Conservation (phyloP, 2,888 invertebrate species). For the Cantharis flavilabris region DNA sequence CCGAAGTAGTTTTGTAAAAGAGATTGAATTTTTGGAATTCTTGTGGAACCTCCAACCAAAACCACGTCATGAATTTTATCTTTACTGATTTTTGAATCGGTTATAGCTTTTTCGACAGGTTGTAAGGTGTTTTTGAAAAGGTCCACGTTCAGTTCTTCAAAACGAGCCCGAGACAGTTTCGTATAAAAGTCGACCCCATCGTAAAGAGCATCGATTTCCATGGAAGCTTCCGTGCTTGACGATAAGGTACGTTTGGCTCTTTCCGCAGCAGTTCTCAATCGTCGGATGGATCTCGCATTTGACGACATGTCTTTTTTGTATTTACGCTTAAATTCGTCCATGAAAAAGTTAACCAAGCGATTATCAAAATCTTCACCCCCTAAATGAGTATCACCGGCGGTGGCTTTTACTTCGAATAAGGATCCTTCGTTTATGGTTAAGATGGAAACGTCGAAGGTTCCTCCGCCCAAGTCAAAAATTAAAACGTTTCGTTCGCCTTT, state of each 20-base stretch:
- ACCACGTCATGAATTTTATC: conserved; percentile 77
- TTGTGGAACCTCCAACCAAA: conserved; percentile 80
- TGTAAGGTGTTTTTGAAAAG: conserved; percentile 74
- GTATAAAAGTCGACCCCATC: conserved; percentile 65
- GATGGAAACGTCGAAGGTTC: conserved; percentile 82
- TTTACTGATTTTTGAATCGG: conserved; percentile 79
- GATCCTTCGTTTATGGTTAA: conserved; percentile 80
- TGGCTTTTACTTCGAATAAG: conserved; percentile 78
- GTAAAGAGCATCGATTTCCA: conserved; percentile 59
- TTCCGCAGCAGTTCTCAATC: conserved; percentile 60
- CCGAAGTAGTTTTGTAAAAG: conserved; percentile 77
- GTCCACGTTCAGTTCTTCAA: conserved; percentile 76
- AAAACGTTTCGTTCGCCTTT: conserved; percentile 66
- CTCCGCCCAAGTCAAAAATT: conserved; percentile 67
- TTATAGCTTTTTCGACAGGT: conserved; percentile 78
- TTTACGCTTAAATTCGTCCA: conserved; percentile 62
- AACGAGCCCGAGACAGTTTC: conserved; percentile 74
- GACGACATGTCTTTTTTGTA: conserved; percentile 56
- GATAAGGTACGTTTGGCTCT: conserved; percentile 55
- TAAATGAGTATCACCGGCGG: conserved; percentile 83
- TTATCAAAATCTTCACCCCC: conserved; percentile 74
- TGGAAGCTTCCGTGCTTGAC: conserved; percentile 58
- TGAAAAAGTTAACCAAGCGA: conserved; percentile 61
- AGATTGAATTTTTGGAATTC: conserved; percentile 79
- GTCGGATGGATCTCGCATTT: conserved; percentile 56